A percentile compares a stretch with the other conserved stretches of the same genome.
These are phyloP conservation scores for Sesia apiformis DNA, from an alignment of 2,888 invertebrate genomes.

Conservation along the genomic window DNA sequence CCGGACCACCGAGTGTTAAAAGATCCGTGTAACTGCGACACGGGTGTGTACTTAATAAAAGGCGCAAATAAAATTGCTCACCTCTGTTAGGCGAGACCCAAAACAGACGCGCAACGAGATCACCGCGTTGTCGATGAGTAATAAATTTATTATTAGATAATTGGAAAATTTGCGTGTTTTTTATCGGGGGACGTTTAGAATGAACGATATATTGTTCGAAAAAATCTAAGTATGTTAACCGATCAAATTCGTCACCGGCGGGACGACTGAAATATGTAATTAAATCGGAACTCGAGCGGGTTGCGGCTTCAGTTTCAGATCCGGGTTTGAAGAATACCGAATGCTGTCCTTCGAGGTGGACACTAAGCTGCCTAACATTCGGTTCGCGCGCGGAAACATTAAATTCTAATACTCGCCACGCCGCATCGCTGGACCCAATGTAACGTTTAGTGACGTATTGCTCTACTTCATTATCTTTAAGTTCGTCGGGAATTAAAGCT, in stretches of 20 bases:
- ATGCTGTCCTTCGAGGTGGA: not conserved
- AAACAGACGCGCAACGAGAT: conserved; percentile 4
- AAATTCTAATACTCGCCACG: conserved; percentile 2
- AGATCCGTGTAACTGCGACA: conserved; percentile 7
- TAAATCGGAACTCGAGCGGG: not conserved
- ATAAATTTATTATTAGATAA: not conserved
- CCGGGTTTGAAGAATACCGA: not conserved
- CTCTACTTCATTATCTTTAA: not conserved
- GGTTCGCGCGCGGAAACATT: not conserved
- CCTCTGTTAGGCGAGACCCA: conserved; percentile 8
- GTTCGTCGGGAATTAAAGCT: not conserved
- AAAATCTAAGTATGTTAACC: conserved; percentile 6
- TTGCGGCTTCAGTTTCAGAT: not conserved
- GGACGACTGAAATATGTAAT: conserved; percentile 2
- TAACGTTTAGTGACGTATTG: conserved; percentile 1
- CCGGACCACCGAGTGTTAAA: conserved; percentile 6
- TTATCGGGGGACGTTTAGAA: not conserved
- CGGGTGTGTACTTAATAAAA: conserved; percentile 3
- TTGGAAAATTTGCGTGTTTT: not conserved
- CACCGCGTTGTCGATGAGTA: not conserved
- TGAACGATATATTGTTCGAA: not conserved
- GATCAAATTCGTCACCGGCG: conserved; percentile 4
- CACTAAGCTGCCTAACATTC: conserved; percentile 1
- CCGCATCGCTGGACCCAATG: conserved; percentile 4
- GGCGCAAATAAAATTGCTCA: conserved; percentile 8